Evolutionary conservation across 1,140 invertebrate genomes (phyloP), one percentile per base, ranked within the genome.

Genomic region (Heliconius melpomene): DNA sequence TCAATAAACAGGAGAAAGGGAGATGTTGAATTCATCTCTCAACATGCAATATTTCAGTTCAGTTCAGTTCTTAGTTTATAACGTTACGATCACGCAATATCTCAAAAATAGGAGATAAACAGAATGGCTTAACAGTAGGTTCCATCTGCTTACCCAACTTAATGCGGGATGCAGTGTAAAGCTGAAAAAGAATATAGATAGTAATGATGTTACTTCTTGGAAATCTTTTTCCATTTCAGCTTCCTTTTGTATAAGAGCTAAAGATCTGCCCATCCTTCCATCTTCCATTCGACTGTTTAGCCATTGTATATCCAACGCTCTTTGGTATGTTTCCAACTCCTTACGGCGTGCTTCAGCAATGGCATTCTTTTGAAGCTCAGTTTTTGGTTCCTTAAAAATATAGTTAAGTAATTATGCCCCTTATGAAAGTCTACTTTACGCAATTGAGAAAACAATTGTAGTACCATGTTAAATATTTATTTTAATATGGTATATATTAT

Each of bases 191-290:
- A 52, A 52, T 18, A 52, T 7, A 52, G 16, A 52, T 7, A 52
- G 7, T 11, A n/a, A 23, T 60, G 8, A 60, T n/a, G 23, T 60
- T 60, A 94, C 93, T 86, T 94, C 91, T 80, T 91, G 90, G 80
- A 90, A 93, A 72, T 92, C 87, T 73, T 90, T 94, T 77, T 94
- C 93, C 90, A 93, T 91, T 73, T 91, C 89, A 29, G 91, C 89
- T 70, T 94, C 93, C 36, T 84, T 85, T 36, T 90, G 77, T 74
- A 94, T 93, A 7, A 91, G 85, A 1, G 93, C 93, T 2, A 94
- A 84, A 77, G 89, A 89, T 2, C 91, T 86, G 7, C 91, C 88
- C 87, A 93, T 93, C 13, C 90, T 83, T 32, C 91, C 90, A 46
- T 92, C 89, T 40, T 90, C 91, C 91, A 94, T 93, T 3, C 93